Percentiles rank a stretch among this genome's conserved stretches.
phyloP scores from a whole-genome alignment of 2,113 vertebrate genomes.

The Clarias gariepinus region DNA sequence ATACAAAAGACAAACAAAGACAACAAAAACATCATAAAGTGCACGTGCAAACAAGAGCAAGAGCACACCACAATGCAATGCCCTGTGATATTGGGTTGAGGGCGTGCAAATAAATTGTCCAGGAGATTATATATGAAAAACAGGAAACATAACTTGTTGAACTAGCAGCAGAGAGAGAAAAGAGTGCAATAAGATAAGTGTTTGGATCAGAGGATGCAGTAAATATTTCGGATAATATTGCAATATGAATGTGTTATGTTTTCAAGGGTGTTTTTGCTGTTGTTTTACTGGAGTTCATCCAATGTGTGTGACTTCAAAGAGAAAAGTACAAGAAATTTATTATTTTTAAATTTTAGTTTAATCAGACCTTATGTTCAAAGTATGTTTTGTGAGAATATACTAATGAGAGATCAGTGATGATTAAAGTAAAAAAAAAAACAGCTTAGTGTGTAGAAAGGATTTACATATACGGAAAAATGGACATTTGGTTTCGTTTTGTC shows the following conservation, averaged over 20 bases:
- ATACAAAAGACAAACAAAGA: too few relatives aligned
- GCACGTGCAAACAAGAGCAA: too few relatives aligned
- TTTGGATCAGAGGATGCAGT: not conserved
- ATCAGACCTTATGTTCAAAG: not conserved
- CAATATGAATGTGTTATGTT: not conserved
- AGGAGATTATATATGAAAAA: too few relatives aligned
- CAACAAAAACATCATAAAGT: too few relatives aligned
- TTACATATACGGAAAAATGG: not conserved
- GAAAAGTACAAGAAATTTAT: not conserved
- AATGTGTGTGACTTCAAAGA: not conserved
- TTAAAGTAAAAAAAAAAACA: too few relatives aligned
- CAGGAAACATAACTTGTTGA: too few relatives aligned
- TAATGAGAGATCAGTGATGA: not conserved
- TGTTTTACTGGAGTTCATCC: not conserved
- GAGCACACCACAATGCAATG: too few relatives aligned
- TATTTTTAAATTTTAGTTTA: not conserved
- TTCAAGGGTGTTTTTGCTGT: not conserved
- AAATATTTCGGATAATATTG: not conserved
- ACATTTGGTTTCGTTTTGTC: not conserved
- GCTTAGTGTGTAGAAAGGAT: not conserved
- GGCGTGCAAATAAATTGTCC: too few relatives aligned
- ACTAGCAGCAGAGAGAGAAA: too few relatives aligned
- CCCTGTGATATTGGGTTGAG: too few relatives aligned
- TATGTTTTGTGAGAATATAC: not conserved
- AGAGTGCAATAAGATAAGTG: not conserved